Conservation (phyloP, 2,888 invertebrate species). For the Ctenicera cuprea region DNA sequence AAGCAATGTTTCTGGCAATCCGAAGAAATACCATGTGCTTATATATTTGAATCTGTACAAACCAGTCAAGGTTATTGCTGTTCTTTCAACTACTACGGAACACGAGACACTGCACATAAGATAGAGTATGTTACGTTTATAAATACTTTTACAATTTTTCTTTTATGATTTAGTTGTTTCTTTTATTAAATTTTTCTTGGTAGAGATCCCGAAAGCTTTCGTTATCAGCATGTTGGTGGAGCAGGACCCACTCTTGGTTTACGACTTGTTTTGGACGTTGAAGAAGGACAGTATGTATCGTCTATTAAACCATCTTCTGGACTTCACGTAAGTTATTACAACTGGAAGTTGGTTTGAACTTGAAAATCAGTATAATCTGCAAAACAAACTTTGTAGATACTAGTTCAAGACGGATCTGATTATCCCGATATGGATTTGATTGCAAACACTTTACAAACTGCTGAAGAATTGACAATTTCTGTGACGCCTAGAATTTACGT, state of each 20-base stretch:
- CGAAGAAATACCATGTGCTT: constrained; percentile 71
- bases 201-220: not conserved
- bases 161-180: no score
- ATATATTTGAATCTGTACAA: constrained; percentile 73
- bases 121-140: not conserved
- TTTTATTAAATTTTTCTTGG: constrained; percentile 29
- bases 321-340: constrained; percentile 30
- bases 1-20: constrained; percentile 73
- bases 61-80: constrained; percentile 76
- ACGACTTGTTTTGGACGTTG: constrained; percentile 59
- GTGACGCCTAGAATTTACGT: constrained; percentile 72
- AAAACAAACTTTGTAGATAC: constrained; percentile 28
- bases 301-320: constrained; percentile 37
- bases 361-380: no score
- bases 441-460: constrained; percentile 68
- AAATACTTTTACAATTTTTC: no score
- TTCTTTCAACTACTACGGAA: constrained; percentile 70
- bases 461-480: constrained; percentile 72
- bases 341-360: no score
- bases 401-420: constrained; percentile 37
- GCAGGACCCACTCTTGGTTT: constrained; percentile 54
- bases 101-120: not conserved
- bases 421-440: constrained; percentile 72
- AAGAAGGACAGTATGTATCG: constrained; percentile 61
- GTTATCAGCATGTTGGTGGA: constrained; percentile 42